Evolutionary conservation across 2,797 vertebrate species (phyloP), one percentile per base, ranked within the genome.

Genomic region (Propithecus deckenii): DNA sequence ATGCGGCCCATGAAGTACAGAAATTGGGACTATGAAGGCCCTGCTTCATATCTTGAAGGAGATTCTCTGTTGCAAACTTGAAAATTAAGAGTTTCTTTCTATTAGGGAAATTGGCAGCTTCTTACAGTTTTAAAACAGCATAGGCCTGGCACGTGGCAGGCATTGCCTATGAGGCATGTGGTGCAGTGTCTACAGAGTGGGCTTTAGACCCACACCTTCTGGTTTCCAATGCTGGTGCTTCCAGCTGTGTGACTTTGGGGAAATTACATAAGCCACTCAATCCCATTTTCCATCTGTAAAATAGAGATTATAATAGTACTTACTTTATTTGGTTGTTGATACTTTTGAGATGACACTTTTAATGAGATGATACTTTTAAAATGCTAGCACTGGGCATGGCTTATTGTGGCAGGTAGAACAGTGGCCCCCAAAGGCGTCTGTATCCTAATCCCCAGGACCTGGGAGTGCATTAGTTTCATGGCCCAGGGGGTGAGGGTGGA

Each of bases 31-130:
- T 22, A 4, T 10, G 32, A 38, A 13, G 15, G 13, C 14, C 57
- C 12, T 28, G 20, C 2, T 11, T 3, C n/a, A 14, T 15, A 1
- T 35, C 1, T 7, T 25, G 5, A 20, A 30, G 20, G 38, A 30
- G 8, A 74, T 13, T 52, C 75, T 63, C 32, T 35, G 52, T 35
- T 30, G 38, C 20, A 52, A 78, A 85, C 46, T 85, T 65, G 22
- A 74, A 79, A 79, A 7, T 93, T 79, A 55, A 71, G 28, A 17
- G 17, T 79, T 67, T 79, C 46, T 65, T 61, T 55, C 8, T 7
- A 15, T 41, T 12, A 38, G 55, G 88, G 28, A 43, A 69, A 41
- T 35, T 18, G 20, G 20, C 50, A 25, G 48, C 32, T 90, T 79
- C 43, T 43, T 22, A 32, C 5, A 32, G 28, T 10, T 32, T 43